Evolutionary conservation across 1,140 invertebrate genomes (phyloP).

Genomic region (Rhagoletis zephyria): DNA sequence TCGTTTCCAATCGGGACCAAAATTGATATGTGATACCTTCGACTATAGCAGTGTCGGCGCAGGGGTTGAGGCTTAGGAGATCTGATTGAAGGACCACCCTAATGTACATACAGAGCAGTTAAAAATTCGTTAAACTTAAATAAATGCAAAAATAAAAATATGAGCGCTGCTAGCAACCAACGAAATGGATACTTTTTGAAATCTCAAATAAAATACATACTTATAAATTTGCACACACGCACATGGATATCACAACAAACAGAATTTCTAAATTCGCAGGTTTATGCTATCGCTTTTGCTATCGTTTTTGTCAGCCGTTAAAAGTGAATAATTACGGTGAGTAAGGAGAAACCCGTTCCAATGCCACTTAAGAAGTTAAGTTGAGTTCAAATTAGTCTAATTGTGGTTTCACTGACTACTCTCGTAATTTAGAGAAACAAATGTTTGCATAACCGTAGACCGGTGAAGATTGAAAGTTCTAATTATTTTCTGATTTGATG

Average conservation of each 20-base stretch:
- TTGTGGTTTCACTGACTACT: background rate
- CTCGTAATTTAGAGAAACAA: background rate
- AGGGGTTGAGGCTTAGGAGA: too few species aligned
- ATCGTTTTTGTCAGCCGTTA: background rate
- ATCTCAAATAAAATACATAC: background rate
- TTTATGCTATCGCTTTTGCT: background rate
- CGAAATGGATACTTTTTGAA: slow-evolving; percentile 2
- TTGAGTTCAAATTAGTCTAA: slow-evolving; percentile 26
- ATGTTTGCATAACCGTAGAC: too few species aligned
- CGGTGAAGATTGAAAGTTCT: too few species aligned
- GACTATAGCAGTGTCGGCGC: too few species aligned
- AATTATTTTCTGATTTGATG: too few species aligned
- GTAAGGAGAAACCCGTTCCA: slow-evolving; percentile 24
- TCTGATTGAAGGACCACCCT: background rate
- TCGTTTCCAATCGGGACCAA: too few species aligned
- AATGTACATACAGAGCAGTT: background rate
- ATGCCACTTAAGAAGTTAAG: slow-evolving; percentile 43
- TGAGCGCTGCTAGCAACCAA: background rate
- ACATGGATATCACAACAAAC: background rate
- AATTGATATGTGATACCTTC: too few species aligned
- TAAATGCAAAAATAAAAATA: background rate
- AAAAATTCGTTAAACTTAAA: slow-evolving; percentile 37
- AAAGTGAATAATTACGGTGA: background rate
- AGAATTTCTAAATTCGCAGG: slow-evolving; percentile 38
- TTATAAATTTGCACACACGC: background rate